Evolutionary conservation across 2,888 invertebrate species (phyloP).

Genomic region (Scotopteryx bipunctaria): DNA sequence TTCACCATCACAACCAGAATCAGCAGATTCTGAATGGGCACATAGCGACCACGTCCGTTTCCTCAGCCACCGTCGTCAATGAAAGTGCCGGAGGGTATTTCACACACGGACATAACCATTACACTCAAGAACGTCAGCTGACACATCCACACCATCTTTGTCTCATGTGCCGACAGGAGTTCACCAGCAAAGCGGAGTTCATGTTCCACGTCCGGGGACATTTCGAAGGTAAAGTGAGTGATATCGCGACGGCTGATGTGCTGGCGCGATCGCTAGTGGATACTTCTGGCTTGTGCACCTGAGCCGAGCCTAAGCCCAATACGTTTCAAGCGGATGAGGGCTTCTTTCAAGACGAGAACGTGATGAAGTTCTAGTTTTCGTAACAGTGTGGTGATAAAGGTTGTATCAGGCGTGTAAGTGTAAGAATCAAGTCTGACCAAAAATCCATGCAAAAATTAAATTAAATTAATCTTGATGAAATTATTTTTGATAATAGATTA

Average conservation of each 20-base stretch:
- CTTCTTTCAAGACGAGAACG: conserved; percentile 73
- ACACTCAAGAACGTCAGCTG: conserved; percentile 74
- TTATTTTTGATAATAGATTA: conserved; percentile 6
- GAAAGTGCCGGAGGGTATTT: conserved; percentile 70
- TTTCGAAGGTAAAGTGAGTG: conserved; percentile 83
- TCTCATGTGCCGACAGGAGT: conserved; percentile 86
- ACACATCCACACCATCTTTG: conserved; percentile 82
- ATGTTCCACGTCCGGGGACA: conserved; percentile 88
- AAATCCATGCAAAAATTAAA: neutral
- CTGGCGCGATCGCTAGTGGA: conserved; percentile 79
- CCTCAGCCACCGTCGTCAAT: conserved; percentile 74
- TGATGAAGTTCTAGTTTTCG: conserved; percentile 65
- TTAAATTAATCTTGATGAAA: neutral
- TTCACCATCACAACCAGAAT: conserved; percentile 78
- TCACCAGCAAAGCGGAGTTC: conserved; percentile 86
- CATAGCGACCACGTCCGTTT: conserved; percentile 72
- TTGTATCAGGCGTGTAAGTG: conserved; percentile 18
- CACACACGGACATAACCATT: conserved; percentile 76
- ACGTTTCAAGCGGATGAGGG: conserved; percentile 70
- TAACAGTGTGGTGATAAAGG: conserved; percentile 20
- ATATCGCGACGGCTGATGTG: conserved; percentile 79
- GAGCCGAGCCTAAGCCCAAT: conserved; percentile 74
- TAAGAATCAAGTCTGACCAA: conserved; percentile 10
- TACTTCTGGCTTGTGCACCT: conserved; percentile 82
- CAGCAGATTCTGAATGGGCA: conserved; percentile 78